Conservation (phyloP, 2,797 vertebrate genomes). For the Arctocebus calabarensis region DNA sequence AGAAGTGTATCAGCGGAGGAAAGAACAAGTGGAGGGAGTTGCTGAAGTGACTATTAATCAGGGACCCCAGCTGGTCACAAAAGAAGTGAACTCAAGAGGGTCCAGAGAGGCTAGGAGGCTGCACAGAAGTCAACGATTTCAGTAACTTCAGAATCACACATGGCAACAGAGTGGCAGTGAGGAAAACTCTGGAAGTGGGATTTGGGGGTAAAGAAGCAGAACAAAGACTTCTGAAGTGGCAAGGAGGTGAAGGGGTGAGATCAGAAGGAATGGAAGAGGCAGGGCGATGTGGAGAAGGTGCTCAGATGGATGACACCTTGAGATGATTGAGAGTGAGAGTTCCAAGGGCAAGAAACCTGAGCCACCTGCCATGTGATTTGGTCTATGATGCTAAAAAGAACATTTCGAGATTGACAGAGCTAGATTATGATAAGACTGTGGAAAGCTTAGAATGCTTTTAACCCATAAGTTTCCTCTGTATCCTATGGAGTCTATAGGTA, state of each 20-base stretch:
- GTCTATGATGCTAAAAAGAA: neutral
- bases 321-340: neutral
- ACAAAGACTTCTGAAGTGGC: neutral
- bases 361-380: neutral
- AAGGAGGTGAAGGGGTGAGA: neutral
- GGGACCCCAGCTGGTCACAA: neutral
- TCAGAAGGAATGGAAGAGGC: neutral
- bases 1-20: neutral
- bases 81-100: neutral
- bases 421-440: neutral
- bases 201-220: neutral
- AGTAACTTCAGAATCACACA: neutral
- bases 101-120: neutral
- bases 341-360: neutral
- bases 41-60: neutral
- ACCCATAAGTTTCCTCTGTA: neutral
- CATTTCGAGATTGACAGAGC: neutral
- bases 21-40: too few species aligned
- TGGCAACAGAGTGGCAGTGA: neutral
- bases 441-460: neutral
- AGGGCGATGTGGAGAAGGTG: too few species aligned
- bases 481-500: neutral
- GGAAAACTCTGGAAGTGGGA: neutral
- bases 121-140: neutral
- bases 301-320: neutral